phyloP scores from a whole-genome alignment of 1,140 invertebrate genomes.

The Drosophila simulans region DNA sequence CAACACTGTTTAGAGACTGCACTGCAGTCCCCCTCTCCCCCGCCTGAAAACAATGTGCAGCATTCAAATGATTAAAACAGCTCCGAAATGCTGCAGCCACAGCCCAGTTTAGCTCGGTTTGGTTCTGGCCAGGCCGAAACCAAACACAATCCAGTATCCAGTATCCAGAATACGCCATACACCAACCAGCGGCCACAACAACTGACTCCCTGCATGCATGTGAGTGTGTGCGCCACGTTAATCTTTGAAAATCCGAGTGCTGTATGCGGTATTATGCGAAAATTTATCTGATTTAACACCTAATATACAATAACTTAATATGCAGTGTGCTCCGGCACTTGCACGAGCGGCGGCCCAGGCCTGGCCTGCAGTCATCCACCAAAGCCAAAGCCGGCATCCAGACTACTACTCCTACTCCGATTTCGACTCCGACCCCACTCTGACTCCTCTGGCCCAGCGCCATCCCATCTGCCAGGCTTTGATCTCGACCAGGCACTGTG shows the following conservation, averaged over 20 bases:
- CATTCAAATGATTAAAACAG: slow-evolving; percentile 82
- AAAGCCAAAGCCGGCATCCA: slow-evolving; percentile 31
- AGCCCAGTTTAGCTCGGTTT: slow-evolving; percentile 20
- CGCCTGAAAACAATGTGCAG: slow-evolving; percentile 73
- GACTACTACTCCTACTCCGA: slow-evolving; percentile 1
- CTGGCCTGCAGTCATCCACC: slow-evolving; percentile 73
- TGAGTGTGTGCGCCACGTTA: slow-evolving; percentile 78
- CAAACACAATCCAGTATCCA: slow-evolving; percentile 17
- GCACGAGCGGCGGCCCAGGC: slow-evolving; percentile 47
- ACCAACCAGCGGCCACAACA: slow-evolving; percentile 30
- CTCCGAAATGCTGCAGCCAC: slow-evolving; percentile 70
- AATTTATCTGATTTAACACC: slow-evolving; percentile 85
- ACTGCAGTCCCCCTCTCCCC: slow-evolving; percentile 5
- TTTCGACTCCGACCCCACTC: neutral
- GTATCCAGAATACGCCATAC: neutral
- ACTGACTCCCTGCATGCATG: slow-evolving; percentile 13
- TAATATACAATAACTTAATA: slow-evolving; percentile 85
- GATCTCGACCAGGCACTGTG: slow-evolving; percentile 30
- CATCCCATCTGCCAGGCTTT: slow-evolving; percentile 21
- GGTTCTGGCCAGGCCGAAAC: slow-evolving; percentile 19
- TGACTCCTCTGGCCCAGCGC: neutral
- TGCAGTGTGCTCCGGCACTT: slow-evolving; percentile 80
- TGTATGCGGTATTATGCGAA: slow-evolving; percentile 85
- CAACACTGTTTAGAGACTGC: slow-evolving; percentile 67
- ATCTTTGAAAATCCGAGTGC: slow-evolving; percentile 85